A percentile compares a stretch with the other conserved stretches of the same genome.
phyloP scores from a whole-genome alignment of 2,797 vertebrate species.

The Sebastes steindachneri region DNA sequence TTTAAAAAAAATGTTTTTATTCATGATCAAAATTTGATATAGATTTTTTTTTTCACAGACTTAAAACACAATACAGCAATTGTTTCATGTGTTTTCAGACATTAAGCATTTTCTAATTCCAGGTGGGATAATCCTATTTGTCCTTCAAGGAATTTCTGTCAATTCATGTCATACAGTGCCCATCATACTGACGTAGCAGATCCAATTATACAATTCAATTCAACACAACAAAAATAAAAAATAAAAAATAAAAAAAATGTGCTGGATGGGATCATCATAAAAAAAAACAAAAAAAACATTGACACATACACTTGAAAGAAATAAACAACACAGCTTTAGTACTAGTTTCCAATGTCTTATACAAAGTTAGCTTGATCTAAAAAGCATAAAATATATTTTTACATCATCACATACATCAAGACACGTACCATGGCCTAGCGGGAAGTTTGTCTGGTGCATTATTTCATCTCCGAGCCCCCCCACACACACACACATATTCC shows the following conservation, averaged over 20 bases:
- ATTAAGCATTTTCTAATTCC: conserved; percentile 11
- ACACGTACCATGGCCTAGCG: conserved; percentile 81
- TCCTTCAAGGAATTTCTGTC: conserved; percentile 24
- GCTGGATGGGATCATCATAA: conserved; percentile 65
- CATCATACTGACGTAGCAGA: conserved; percentile 56
- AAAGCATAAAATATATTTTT: conserved; percentile 92
- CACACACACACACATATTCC: conserved; percentile 46
- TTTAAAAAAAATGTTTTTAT: neutral
- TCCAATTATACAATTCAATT: conserved; percentile 63
- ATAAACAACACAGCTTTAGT: conserved; percentile 85
- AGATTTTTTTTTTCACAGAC: neutral
- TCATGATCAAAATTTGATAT: neutral
- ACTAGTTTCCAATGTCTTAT: conserved; percentile 87
- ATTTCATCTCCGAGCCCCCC: conserved; percentile 51
- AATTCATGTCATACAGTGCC: conserved; percentile 30
- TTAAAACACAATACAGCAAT: conserved; percentile 25
- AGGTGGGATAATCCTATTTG: conserved; percentile 6
- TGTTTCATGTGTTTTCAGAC: conserved; percentile 14
- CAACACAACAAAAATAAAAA: conserved; percentile 49
- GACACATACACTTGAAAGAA: conserved; percentile 79
- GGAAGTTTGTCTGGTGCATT: conserved; percentile 74
- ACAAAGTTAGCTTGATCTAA: conserved; percentile 89
- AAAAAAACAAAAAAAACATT: conserved; percentile 57
- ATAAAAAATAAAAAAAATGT: conserved; percentile 41
- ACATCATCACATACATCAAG: conserved; percentile 83